These are phyloP conservation scores for Drosophila auraria DNA, from an alignment of 1,140 invertebrate species.

Conservation along the genomic window DNA sequence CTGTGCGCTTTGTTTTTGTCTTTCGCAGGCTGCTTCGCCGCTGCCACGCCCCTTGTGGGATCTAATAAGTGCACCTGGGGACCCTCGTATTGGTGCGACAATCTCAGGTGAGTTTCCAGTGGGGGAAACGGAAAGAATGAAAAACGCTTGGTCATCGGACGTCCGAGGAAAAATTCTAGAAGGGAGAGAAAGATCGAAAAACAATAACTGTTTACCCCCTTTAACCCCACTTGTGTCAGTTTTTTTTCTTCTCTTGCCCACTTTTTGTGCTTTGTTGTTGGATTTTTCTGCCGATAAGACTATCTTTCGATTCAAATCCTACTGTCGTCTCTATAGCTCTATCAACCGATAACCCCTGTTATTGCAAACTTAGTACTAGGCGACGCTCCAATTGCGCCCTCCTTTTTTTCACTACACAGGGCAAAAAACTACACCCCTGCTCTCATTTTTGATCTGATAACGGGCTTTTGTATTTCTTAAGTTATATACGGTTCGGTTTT, in stretches of 20 bases:
- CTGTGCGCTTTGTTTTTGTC: slow-evolving; percentile 18
- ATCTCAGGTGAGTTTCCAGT: slow-evolving; percentile 88
- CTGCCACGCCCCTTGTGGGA: slow-evolving; percentile 86
- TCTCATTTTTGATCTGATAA: not conserved
- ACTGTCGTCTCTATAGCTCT: slow-evolving; percentile 5
- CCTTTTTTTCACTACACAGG: not conserved
- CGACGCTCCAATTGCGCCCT: slow-evolving; percentile 23
- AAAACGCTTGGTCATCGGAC: slow-evolving; percentile 50
- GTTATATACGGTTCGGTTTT: not conserved
- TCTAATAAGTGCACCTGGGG: slow-evolving; percentile 91
- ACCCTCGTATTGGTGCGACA: slow-evolving; percentile 93
- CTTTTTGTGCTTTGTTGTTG: slow-evolving; percentile 46
- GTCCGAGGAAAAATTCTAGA: slow-evolving; percentile 29
- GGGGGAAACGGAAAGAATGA: slow-evolving; percentile 29
- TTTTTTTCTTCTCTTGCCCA: slow-evolving; percentile 14
- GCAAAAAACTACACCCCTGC: not conserved
- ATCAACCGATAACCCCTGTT: slow-evolving; percentile 42
- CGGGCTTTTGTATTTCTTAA: not conserved
- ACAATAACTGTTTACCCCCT: slow-evolving; percentile 7
- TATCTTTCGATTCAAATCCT: slow-evolving; percentile 28
- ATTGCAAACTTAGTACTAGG: slow-evolving; percentile 34
- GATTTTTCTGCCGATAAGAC: slow-evolving; percentile 29
- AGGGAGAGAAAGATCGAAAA: not conserved
- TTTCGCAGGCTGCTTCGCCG: slow-evolving; percentile 55
- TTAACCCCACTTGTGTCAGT: slow-evolving; percentile 42